These are phyloP conservation scores for Origma solitaria DNA, from an alignment of 2,113 vertebrate species.

Conservation along the genomic window DNA sequence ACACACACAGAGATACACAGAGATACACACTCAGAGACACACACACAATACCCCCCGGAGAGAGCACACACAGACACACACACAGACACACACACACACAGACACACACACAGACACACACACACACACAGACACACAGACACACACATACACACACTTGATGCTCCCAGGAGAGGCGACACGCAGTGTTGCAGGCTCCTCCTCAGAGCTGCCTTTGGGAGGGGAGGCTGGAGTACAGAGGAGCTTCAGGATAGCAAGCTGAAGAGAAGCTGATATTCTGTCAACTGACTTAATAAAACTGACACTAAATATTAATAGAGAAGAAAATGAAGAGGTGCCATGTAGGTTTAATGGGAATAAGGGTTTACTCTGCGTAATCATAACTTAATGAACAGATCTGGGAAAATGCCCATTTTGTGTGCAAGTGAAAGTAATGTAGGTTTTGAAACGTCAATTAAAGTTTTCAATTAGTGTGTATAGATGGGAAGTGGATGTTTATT, in stretches of 20 bases:
- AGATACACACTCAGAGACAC: too few species aligned
- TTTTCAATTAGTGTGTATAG: background rate
- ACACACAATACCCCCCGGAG: too few species aligned
- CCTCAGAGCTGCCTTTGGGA: background rate
- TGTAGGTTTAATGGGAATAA: background rate
- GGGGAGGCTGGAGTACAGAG: background rate
- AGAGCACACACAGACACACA: too few species aligned
- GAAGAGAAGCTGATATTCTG: background rate
- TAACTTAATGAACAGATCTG: background rate
- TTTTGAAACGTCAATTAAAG: background rate
- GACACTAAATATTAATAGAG: background rate
- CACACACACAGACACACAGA: too few species aligned
- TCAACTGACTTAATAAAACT: background rate
- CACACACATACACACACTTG: too few species aligned
- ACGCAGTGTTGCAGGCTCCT: background rate
- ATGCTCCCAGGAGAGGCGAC: background rate
- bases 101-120: too few species aligned
- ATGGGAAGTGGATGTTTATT: background rate
- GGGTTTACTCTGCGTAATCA: fast-evolving
- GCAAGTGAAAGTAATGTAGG: background rate
- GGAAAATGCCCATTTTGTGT: background rate
- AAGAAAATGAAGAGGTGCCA: background rate
- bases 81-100: too few species aligned
- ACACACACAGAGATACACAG: too few species aligned
- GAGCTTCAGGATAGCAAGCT: background rate